Evolutionary conservation across 1,140 invertebrate genomes (phyloP).

Genomic region (Bilobella aurantiaca): DNA sequence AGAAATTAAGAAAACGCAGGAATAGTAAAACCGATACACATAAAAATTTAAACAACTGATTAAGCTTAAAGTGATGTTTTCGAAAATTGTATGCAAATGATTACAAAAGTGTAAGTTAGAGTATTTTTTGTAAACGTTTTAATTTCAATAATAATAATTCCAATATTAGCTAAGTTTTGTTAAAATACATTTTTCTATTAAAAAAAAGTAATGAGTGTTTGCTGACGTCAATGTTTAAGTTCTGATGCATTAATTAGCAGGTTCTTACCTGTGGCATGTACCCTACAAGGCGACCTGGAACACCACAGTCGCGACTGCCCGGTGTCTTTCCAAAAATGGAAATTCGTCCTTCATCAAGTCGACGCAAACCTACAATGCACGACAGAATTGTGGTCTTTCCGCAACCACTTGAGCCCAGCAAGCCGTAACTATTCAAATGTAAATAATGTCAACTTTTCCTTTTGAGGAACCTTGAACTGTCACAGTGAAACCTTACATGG

Average conservation of each 20-base stretch:
- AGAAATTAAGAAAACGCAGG: not conserved
- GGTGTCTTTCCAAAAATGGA: constrained; percentile 74
- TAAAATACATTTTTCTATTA: too few species aligned
- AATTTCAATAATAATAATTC: too few species aligned
- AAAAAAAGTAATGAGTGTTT: too few species aligned
- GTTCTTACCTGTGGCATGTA: constrained; percentile 48
- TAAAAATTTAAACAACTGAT: too few species aligned
- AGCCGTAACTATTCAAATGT: constrained; percentile 55
- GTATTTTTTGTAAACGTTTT: too few species aligned
- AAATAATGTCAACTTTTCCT: not conserved
- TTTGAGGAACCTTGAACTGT: not conserved
- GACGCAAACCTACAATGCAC: constrained; percentile 72
- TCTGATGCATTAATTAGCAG: too few species aligned
- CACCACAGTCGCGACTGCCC: constrained; percentile 58
- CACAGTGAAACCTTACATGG: not conserved
- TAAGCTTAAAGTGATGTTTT: too few species aligned
- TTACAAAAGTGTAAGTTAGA: too few species aligned
- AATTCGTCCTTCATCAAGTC: constrained; percentile 70
- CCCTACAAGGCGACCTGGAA: constrained; percentile 69
- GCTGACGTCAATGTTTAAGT: too few species aligned
- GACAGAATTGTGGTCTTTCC: constrained; percentile 75
- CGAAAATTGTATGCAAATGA: too few species aligned
- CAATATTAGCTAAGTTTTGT: too few species aligned
- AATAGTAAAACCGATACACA: too few species aligned
- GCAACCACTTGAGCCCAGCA: constrained; percentile 72